Percentiles rank a stretch among this genome's conserved stretches.
phyloP scores from a whole-genome alignment of 2,888 invertebrate species.

The Oscheius sp. region DNA sequence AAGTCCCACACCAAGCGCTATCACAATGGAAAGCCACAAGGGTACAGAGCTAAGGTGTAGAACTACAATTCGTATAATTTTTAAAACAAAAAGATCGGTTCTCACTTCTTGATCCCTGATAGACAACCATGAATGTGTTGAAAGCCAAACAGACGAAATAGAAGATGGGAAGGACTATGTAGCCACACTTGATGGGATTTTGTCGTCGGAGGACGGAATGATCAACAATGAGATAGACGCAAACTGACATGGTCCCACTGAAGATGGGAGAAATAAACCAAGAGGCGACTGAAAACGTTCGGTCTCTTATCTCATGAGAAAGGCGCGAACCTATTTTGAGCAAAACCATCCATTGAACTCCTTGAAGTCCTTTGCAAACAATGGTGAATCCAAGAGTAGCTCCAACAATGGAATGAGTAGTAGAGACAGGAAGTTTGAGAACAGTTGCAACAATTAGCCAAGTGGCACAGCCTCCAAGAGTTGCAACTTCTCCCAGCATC shows the following conservation, averaged over 20 bases:
- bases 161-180: slow-evolving; percentile 86
- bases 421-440: slow-evolving; percentile 92
- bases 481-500: slow-evolving; percentile 89
- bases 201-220: slow-evolving; percentile 75
- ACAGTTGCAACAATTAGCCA: slow-evolving; percentile 94
- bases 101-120: slow-evolving; percentile 81
- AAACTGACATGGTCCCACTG: slow-evolving; percentile 86
- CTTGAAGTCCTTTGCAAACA: slow-evolving; percentile 85
- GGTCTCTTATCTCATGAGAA: background rate
- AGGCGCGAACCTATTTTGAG: slow-evolving; percentile 77
- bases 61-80: slow-evolving; percentile 75
- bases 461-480: slow-evolving; percentile 81
- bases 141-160: slow-evolving; percentile 90
- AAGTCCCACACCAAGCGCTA: slow-evolving; percentile 79
- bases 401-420: slow-evolving; percentile 97
- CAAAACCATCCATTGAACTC: slow-evolving; percentile 85
- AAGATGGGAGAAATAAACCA: slow-evolving; percentile 96
- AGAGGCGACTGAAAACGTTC: slow-evolving; percentile 78
- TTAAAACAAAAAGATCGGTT: too few relatives aligned
- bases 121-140: slow-evolving; percentile 90
- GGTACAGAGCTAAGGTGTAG: slow-evolving; percentile 87
- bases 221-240: slow-evolving; percentile 62
- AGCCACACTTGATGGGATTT: slow-evolving; percentile 74
- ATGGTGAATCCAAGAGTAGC: slow-evolving; percentile 95
- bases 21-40: slow-evolving; percentile 81